phyloP scores from a whole-genome alignment of 2,888 invertebrate genomes.

The Drosophila infuscata region DNA sequence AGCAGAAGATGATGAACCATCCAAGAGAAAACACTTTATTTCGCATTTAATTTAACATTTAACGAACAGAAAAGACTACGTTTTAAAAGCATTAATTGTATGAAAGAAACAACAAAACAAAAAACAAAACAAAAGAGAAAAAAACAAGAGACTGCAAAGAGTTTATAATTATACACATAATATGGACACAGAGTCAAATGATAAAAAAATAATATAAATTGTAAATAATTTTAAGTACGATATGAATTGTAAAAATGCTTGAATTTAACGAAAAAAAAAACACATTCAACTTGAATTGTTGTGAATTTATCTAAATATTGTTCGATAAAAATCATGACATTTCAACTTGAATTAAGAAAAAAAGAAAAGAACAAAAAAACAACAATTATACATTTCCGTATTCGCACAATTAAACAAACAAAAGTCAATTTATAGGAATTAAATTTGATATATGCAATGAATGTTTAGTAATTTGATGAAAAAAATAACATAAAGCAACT shows the following conservation, averaged over 20 bases:
- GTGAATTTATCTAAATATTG: slow-evolving; percentile 7
- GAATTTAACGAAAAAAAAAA: neutral
- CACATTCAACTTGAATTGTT: slow-evolving; percentile 18
- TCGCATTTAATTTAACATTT: slow-evolving; percentile 55
- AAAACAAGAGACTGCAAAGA: slow-evolving; percentile 70
- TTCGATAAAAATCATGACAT: slow-evolving; percentile 7
- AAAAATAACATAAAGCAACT: slow-evolving; percentile 24
- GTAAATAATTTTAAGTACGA: slow-evolving; percentile 41
- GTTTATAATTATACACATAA: slow-evolving; percentile 40
- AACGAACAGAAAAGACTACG: slow-evolving; percentile 70
- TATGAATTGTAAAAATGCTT: slow-evolving; percentile 20
- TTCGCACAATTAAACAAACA: neutral
- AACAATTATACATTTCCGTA: slow-evolving; percentile 14
- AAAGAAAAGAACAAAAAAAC: neutral
- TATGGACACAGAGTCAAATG: slow-evolving; percentile 35
- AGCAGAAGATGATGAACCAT: slow-evolving; percentile 1
- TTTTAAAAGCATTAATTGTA: slow-evolving; percentile 73
- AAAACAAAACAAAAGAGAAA: slow-evolving; percentile 15
- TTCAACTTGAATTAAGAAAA: slow-evolving; percentile 21
- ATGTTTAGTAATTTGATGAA: slow-evolving; percentile 24
- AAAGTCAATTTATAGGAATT: slow-evolving; percentile 8
- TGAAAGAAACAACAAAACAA: slow-evolving; percentile 18
- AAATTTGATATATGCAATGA: slow-evolving; percentile 20
- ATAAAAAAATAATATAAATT: slow-evolving; percentile 27
- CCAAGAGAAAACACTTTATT: slow-evolving; percentile 14